phyloP scores from a whole-genome alignment of 64 coral and sea anemone species.

The Platygyra sinensis region DNA sequence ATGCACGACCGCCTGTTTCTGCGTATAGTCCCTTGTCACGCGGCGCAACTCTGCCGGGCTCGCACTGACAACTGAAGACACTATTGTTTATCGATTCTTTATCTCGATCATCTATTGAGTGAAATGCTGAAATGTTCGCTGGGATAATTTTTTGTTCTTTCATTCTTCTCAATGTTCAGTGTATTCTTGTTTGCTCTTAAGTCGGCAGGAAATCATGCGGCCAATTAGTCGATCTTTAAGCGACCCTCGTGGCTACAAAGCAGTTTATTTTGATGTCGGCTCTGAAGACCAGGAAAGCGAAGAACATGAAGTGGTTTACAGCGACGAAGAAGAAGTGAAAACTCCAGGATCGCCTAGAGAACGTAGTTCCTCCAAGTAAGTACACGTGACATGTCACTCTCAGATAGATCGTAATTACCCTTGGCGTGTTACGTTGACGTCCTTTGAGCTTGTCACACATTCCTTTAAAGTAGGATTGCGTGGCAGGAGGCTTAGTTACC shows the following conservation, averaged over 20 bases:
- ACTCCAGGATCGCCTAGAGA: conserved; percentile 2
- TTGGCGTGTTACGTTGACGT: too few species aligned
- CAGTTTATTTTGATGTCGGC: background rate
- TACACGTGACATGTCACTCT: background rate
- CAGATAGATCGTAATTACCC: too few species aligned
- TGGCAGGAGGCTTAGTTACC: too few species aligned
- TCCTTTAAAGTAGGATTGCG: too few species aligned
- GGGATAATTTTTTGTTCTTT: background rate
- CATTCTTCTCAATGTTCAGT: background rate
- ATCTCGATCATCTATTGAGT: too few species aligned
- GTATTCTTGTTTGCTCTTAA: background rate
- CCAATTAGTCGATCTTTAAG: conserved; percentile 24
- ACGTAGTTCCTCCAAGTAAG: conserved; percentile 13
- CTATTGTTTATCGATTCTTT: too few species aligned
- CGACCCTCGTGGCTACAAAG: conserved; percentile 6
- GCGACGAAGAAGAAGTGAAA: background rate
- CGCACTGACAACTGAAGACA: too few species aligned
- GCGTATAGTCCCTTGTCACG: too few species aligned
- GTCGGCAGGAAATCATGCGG: background rate
- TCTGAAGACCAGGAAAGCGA: background rate
- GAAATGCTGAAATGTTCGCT: background rate
- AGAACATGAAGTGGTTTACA: background rate
- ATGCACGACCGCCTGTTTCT: too few species aligned
- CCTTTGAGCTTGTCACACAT: too few species aligned
- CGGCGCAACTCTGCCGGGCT: too few species aligned